These are phyloP conservation scores for Rhyacophila evoluta DNA, from an alignment of 2,888 invertebrate genomes.

Conservation along the genomic window DNA sequence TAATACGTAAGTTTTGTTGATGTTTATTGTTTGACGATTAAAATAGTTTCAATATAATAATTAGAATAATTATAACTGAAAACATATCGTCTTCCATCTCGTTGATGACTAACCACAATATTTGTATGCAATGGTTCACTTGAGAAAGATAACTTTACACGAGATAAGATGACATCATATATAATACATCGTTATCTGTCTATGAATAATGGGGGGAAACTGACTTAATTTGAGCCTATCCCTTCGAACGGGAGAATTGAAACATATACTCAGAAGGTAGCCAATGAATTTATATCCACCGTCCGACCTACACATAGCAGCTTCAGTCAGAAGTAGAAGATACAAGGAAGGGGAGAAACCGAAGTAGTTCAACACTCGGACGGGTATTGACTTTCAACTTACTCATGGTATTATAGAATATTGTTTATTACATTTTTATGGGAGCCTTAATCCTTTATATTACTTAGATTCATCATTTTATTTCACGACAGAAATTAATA, in stretches of 20 bases:
- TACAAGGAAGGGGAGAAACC: background rate
- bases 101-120: background rate
- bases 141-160: slow-evolving; percentile 5
- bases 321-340: background rate
- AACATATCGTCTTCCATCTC: too few relatives aligned
- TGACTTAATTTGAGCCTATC: slow-evolving; percentile 17
- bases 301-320: background rate
- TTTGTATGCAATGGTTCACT: background rate
- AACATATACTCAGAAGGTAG: slow-evolving; percentile 1
- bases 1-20: too few relatives aligned
- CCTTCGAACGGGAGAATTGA: slow-evolving; percentile 17
- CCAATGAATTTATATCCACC: slow-evolving; percentile 17
- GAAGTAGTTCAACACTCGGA: background rate
- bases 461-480: too few relatives aligned
- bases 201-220: slow-evolving; percentile 16
- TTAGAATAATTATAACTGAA: too few relatives aligned
- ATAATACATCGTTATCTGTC: slow-evolving; percentile 16
- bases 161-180: slow-evolving; percentile 16
- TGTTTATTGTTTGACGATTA: too few relatives aligned
- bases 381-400: background rate
- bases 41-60: too few relatives aligned
- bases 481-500: too few relatives aligned
- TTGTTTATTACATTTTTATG: too few relatives aligned
- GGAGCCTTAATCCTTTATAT: too few relatives aligned
- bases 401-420: too few relatives aligned